Percentiles rank a stretch among this genome's conserved stretches.
Evolutionary conservation across 2,888 invertebrate genomes (phyloP).

Genomic region (Physocephala rufipes): DNA sequence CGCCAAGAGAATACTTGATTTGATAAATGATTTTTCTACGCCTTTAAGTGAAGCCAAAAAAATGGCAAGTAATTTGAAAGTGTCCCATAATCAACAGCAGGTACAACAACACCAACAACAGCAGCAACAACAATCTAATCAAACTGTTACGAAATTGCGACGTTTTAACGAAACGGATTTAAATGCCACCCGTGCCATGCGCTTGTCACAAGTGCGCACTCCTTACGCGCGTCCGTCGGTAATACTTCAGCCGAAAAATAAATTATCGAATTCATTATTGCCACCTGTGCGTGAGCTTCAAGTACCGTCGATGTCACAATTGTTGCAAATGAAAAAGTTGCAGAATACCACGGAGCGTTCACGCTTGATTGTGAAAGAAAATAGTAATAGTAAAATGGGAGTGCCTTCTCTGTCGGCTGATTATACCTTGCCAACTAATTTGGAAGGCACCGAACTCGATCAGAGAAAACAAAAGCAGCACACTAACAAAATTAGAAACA

Average conservation of each 20-base stretch:
- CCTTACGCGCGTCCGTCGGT: constrained; percentile 56
- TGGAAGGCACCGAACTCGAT: constrained; percentile 6
- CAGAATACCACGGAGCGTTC: constrained; percentile 70
- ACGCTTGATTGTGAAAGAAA: constrained; percentile 67
- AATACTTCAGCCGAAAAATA: constrained; percentile 44
- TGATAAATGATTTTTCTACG: constrained; percentile 83
- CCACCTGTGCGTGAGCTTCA: constrained; percentile 66
- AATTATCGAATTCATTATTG: neutral
- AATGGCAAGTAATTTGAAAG: constrained; percentile 69
- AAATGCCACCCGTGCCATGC: constrained; percentile 49
- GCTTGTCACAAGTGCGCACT: constrained; percentile 51
- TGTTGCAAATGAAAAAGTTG: constrained; percentile 71
- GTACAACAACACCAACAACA: constrained; percentile 35
- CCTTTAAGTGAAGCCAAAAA: constrained; percentile 82
- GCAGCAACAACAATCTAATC: constrained; percentile 43
- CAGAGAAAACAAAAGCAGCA: constrained; percentile 32
- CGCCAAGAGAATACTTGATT: constrained; percentile 79
- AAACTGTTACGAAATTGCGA: constrained; percentile 41
- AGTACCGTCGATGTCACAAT: constrained; percentile 73
- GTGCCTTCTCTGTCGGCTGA: constrained; percentile 21
- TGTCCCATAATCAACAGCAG: constrained; percentile 48
- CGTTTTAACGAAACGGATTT: constrained; percentile 55
- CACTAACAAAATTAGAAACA: constrained; percentile 45
- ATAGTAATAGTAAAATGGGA: constrained; percentile 12
- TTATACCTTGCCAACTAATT: constrained; percentile 27